phyloP scores from a whole-genome alignment of 2,888 invertebrate genomes.

The Pristionchus maxplancki region DNA sequence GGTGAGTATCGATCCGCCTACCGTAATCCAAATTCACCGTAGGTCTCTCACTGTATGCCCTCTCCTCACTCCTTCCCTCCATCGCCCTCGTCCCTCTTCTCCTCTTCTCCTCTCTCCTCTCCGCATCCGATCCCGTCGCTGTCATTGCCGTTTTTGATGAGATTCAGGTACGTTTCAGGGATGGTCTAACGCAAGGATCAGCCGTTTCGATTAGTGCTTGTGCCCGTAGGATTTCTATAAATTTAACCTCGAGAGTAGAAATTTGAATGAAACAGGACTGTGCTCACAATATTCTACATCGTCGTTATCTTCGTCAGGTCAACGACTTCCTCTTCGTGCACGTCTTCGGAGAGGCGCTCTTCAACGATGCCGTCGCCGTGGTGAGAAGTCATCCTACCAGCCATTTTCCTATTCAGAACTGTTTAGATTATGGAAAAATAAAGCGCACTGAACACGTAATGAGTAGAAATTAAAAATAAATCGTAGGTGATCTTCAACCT shows the following conservation, averaged over 20 bases:
- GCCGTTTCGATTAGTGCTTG: no score
- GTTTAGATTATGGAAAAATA: no score
- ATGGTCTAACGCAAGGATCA: background rate
- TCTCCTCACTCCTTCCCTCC: constrained; percentile 50
- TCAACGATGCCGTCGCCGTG: constrained; percentile 98
- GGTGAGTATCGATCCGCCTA: constrained; percentile 51
- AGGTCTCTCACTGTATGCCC: constrained; percentile 1
- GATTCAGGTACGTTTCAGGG: constrained; percentile 83
- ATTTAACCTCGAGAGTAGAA: no score
- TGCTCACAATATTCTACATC: no score
- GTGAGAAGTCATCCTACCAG: constrained; percentile 66
- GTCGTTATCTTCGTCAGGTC: constrained; percentile 47
- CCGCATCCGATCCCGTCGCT: constrained; percentile 53
- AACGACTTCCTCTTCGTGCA: constrained; percentile 98
- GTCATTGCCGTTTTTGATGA: constrained; percentile 54
- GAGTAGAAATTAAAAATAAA: no score
- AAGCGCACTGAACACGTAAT: no score
- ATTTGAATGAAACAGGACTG: no score
- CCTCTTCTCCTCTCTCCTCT: constrained; percentile 49
- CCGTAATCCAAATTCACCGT: background rate
- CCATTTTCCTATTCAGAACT: no score
- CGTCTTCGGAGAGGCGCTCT: constrained; percentile 96
- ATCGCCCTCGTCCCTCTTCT: constrained; percentile 63
- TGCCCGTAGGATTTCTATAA: background rate
- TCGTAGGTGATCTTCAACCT: constrained; percentile 46